Percentiles rank a stretch among this genome's conserved stretches.
Evolutionary conservation across 2,113 vertebrate species (phyloP).

Genomic region (Loxodonta africana): DNA sequence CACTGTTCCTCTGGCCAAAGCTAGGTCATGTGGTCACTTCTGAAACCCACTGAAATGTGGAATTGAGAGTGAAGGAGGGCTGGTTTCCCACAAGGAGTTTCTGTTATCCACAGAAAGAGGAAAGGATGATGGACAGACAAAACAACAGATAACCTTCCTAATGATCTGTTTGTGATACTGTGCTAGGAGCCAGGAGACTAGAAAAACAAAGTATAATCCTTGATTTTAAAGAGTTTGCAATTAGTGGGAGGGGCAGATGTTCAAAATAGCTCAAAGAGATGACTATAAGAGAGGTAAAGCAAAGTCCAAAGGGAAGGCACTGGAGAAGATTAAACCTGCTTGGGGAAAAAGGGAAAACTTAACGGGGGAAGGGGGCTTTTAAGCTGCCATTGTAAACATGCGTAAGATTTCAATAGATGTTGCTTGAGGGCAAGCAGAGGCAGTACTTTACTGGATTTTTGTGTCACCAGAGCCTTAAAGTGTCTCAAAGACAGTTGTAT

Average conservation of each 20-base stretch:
- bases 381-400: not conserved
- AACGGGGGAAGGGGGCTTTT: not conserved
- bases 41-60: not conserved
- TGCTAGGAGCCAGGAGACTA: not conserved
- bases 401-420: not conserved
- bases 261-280: constrained; percentile 6
- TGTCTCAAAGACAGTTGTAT: not conserved
- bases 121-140: not conserved
- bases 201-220: not conserved
- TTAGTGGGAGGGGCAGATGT: constrained; percentile 29
- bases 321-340: not conserved
- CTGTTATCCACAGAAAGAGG: not conserved
- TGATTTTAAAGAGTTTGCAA: constrained; percentile 43
- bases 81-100: not conserved
- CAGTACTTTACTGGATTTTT: constrained; percentile 9
- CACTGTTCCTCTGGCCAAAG: not conserved
- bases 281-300: not conserved
- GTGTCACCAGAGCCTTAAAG: not conserved
- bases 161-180: not conserved
- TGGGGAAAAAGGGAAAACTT: not conserved
- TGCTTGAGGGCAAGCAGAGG: not conserved
- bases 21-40: not conserved
- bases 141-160: constrained; percentile 5
- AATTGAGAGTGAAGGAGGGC: not conserved
- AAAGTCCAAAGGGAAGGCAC: not conserved